These are phyloP conservation scores for Halocynthia aurantium DNA, from an alignment of 23 tunicate species.

Conservation along the genomic window DNA sequence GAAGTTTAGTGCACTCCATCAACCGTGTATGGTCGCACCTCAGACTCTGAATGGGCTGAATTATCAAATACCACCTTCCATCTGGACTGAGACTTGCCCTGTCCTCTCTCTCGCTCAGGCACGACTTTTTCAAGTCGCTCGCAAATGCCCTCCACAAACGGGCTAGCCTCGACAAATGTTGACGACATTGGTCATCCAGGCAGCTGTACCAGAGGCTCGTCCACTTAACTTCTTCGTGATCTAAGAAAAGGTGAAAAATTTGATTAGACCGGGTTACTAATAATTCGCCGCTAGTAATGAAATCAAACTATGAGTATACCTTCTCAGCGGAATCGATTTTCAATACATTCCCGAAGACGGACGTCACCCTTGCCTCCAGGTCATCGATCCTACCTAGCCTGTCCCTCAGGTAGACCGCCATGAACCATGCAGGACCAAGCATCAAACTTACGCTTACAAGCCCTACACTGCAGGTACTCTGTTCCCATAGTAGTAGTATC, in stretches of 20 bases:
- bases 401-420: conserved; percentile 12
- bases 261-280: no score
- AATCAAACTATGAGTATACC: background rate
- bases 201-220: conserved; percentile 9
- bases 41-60: no score
- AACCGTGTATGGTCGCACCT: no score
- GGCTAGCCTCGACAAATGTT: no score
- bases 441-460: background rate
- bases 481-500: background rate
- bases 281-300: no score
- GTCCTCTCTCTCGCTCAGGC: no score
- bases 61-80: no score
- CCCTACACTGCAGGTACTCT: background rate
- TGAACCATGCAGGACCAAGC: conserved; percentile 16
- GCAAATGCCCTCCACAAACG: no score
- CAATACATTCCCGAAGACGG: conserved; percentile 17
- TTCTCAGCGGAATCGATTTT: conserved; percentile 48
- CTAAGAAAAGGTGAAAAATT: no score
- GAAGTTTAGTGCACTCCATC: no score
- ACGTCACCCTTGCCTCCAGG: conserved; percentile 22
- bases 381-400: conserved; percentile 3
- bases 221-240: background rate
- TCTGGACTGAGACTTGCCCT: no score
- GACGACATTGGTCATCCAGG: conserved; percentile 44
- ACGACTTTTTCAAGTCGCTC: no score